Percentiles rank a stretch among this genome's conserved stretches.
Conservation (phyloP, 2,888 invertebrate genomes). For the Cosmia trapezina region DNA sequence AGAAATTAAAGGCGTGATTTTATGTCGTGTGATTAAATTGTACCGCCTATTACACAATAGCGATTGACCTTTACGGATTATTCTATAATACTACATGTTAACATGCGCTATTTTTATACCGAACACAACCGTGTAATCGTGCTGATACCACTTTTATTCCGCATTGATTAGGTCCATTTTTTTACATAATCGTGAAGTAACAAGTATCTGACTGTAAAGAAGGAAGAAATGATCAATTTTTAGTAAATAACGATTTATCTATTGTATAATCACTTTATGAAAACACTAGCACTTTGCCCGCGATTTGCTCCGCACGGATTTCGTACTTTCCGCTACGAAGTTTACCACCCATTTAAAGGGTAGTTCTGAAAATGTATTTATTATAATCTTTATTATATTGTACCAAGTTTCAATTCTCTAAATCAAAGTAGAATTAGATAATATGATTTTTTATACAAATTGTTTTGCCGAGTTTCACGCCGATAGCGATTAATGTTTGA, state of each 20-base stretch:
- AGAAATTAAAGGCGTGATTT: neutral
- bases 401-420: neutral
- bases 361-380: neutral
- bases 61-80: conserved; percentile 66
- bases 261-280: conserved; percentile 15
- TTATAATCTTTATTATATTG: neutral
- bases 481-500: neutral
- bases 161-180: conserved; percentile 47
- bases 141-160: conserved; percentile 51
- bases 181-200: conserved; percentile 30
- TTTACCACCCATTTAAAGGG: neutral
- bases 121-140: conserved; percentile 41
- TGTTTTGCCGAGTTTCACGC: neutral
- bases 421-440: neutral
- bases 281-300: conserved; percentile 2
- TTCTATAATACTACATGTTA: conserved; percentile 58
- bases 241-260: conserved; percentile 18
- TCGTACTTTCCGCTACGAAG: neutral
- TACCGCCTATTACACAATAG: conserved; percentile 58
- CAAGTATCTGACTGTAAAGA: conserved; percentile 19
- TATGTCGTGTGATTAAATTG: conserved; percentile 33
- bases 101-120: conserved; percentile 56
- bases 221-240: conserved; percentile 50
- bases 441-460: neutral
- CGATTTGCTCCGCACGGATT: neutral